Evolutionary conservation across 2,888 invertebrate genomes (phyloP).

Genomic region (Agrochola litura): DNA sequence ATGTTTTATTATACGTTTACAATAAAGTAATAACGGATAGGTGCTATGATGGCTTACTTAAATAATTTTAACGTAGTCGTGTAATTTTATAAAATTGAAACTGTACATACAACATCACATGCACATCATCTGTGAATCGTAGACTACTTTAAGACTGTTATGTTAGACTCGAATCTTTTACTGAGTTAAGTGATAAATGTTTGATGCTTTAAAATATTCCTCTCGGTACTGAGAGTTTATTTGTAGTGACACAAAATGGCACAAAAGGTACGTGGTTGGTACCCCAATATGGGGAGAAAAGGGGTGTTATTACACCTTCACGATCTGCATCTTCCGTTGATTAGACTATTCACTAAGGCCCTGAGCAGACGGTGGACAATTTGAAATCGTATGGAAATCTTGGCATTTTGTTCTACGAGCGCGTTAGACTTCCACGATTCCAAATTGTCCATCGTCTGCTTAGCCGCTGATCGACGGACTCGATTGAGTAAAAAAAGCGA

Average conservation of each 20-base stretch:
- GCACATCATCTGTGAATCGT: slow-evolving; percentile 68
- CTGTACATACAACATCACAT: slow-evolving; percentile 77
- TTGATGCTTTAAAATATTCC: slow-evolving; percentile 73
- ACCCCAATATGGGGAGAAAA: slow-evolving; percentile 1
- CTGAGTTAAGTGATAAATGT: slow-evolving; percentile 73
- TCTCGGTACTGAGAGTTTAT: slow-evolving; percentile 51
- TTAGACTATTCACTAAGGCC: background rate
- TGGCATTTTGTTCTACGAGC: too few relatives aligned
- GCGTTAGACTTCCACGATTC: too few relatives aligned
- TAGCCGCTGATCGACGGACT: background rate
- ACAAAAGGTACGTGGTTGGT: slow-evolving; percentile 31
- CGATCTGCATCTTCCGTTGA: slow-evolving; percentile 17
- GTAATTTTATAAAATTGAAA: slow-evolving; percentile 60
- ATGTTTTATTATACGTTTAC: slow-evolving; percentile 63
- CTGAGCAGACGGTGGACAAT: too few relatives aligned
- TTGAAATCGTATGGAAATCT: too few relatives aligned
- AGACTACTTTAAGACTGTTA: slow-evolving; percentile 73
- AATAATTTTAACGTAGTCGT: slow-evolving; percentile 70
- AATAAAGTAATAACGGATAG: slow-evolving; percentile 76
- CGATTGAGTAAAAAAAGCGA: background rate
- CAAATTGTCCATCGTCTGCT: too few relatives aligned
- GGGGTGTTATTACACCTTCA: slow-evolving; percentile 20
- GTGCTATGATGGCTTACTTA: slow-evolving; percentile 88
- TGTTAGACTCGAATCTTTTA: slow-evolving; percentile 64
- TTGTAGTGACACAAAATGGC: slow-evolving; percentile 49